These are phyloP conservation scores for Corythaeola cristata DNA, from an alignment of 2,113 vertebrate species.

Conservation along the genomic window DNA sequence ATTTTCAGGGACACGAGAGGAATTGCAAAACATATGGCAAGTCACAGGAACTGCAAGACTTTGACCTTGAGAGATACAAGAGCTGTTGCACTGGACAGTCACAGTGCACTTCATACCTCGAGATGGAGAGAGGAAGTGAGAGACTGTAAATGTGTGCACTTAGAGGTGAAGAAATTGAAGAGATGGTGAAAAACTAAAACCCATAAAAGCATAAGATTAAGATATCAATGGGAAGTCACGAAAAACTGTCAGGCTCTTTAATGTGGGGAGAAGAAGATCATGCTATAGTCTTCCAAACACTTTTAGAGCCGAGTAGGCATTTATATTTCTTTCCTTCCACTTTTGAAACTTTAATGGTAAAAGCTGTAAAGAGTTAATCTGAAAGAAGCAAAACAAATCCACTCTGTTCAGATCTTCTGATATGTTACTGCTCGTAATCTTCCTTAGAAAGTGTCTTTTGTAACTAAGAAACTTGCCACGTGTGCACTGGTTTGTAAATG, in stretches of 20 bases:
- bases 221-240: neutral
- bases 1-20: neutral
- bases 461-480: neutral
- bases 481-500: conserved; percentile 5
- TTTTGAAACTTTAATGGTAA: neutral
- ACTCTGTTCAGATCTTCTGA: neutral
- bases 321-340: neutral
- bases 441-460: neutral
- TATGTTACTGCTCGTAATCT: neutral
- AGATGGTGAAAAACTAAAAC: neutral
- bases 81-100: neutral
- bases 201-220: neutral
- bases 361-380: neutral
- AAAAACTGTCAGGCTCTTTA: neutral
- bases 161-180: neutral
- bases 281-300: neutral
- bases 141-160: neutral
- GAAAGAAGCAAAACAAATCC: neutral
- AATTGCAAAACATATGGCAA: neutral
- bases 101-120: fast-evolving
- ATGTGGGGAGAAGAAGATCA: neutral
- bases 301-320: neutral
- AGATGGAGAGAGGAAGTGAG: neutral
- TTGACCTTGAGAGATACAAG: neutral
- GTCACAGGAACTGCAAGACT: neutral